Evolutionary conservation across 2,797 vertebrate species (phyloP).

Genomic region (Discoglossus pictus): DNA sequence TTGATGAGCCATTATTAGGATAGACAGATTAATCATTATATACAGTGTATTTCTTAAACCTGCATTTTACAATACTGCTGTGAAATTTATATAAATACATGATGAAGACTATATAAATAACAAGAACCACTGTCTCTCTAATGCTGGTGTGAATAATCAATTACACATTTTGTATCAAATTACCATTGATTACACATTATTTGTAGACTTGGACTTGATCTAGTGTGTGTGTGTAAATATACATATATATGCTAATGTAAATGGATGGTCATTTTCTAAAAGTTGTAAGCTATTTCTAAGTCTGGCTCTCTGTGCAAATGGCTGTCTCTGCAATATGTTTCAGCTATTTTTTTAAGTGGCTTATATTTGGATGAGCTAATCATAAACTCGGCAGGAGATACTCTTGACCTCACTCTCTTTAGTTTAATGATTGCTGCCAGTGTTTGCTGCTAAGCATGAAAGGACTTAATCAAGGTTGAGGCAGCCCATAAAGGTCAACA

Average conservation of each 20-base stretch:
- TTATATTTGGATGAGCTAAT: neutral
- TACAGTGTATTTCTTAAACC: too few relatives aligned
- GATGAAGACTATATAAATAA: conserved; percentile 42
- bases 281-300: neutral
- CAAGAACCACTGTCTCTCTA: conserved; percentile 41
- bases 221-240: neutral
- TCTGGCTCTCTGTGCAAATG: neutral
- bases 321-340: neutral
- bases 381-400: neutral
- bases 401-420: conserved; percentile 1
- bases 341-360: neutral
- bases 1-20: too few relatives aligned
- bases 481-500: neutral
- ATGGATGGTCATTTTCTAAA: neutral
- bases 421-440: neutral
- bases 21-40: too few relatives aligned
- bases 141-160: conserved; percentile 16
- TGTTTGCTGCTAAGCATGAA: neutral
- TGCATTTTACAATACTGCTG: too few relatives aligned
- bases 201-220: conserved; percentile 1
- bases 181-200: neutral
- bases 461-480: neutral
- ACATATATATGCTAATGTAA: neutral
- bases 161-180: conserved; percentile 49
- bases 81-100: conserved; percentile 28